Conservation (phyloP, 1,140 invertebrate genomes). For the Pseudachorutes palmiensis region DNA sequence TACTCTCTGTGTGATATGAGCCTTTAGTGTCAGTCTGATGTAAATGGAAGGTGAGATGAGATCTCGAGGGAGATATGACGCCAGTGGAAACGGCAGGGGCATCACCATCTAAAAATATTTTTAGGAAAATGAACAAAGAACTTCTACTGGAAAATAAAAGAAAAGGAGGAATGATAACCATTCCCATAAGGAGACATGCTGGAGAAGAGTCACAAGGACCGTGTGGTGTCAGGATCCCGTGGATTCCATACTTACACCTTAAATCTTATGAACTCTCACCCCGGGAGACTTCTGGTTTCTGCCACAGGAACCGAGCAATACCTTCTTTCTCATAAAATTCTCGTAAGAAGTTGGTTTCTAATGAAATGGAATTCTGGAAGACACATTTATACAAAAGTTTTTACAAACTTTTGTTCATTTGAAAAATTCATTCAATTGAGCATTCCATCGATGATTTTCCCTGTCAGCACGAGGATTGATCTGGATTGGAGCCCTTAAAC, state of each 20-base stretch:
- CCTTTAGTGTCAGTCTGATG: background rate
- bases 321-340: background rate
- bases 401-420: background rate
- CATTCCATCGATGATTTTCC: background rate
- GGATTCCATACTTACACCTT: conserved; percentile 4
- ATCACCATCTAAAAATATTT: too few relatives aligned
- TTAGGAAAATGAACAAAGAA: too few relatives aligned
- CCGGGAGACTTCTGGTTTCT: conserved; percentile 3
- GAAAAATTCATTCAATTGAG: background rate
- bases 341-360: background rate
- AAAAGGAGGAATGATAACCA: too few relatives aligned
- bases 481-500: background rate
- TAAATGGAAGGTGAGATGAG: background rate
- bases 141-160: too few relatives aligned
- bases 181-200: too few relatives aligned
- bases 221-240: background rate
- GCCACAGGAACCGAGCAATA: background rate
- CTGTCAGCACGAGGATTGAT: background rate
- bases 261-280: conserved; percentile 5
- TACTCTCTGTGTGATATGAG: background rate
- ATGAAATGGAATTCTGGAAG: background rate
- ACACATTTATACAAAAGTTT: background rate
- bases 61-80: background rate
- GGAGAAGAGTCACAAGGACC: too few relatives aligned
- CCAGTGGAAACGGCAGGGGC: too few relatives aligned